Base-by-base conservation (phyloP, 2,888 invertebrate species). In the Synanthedon formicaeformis region DNA sequence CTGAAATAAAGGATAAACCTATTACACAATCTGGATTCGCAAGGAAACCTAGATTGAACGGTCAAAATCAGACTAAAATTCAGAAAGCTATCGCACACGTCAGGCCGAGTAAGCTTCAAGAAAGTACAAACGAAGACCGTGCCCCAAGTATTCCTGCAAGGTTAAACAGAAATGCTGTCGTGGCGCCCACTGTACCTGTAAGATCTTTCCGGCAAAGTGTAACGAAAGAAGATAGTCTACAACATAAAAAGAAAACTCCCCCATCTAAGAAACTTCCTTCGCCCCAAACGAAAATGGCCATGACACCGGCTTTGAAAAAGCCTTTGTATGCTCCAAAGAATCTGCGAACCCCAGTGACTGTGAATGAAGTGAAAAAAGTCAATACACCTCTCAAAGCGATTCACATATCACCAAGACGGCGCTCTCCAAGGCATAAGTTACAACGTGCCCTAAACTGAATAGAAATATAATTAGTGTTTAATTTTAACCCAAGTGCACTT, bases 351-450 rank as follows among this genome's bases (percentile, higher is more conserved):
- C 88, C 89, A 10, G 71, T 75, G 41, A 62, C 74, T 10, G 69
- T 69, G 52, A 71, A 69, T 40, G 83, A 86, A 34, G 61, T 75
- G 8, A 89, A 88, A 57, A 88, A 86, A 64, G 73, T 75, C 11
- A 88, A 89, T 60, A 92, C 92, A 0, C 92, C 92, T 0, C 69
- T 92, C 63, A 85, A 78, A 67, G 88, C 82, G 13, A 71, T 86
- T 34, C 88, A 88, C 55, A 66, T 85, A 55, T 81, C 86, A 53
- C 83, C 85, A 11, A 76, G 83, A 65, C 72, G 84, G 64, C 71
- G 78, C 53, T 87, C 86, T 45, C 86, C 86, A 8, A 69, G 85
- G 52, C 81, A 75, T 56, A 86, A 81, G 61, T 58, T 66, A 53
- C 71, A 53, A 50, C 54, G 53, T 50, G 50, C 50, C 18, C 13